Base-by-base conservation (phyloP, 1,140 invertebrate genomes). In the Harlomillsia oculata region DNA sequence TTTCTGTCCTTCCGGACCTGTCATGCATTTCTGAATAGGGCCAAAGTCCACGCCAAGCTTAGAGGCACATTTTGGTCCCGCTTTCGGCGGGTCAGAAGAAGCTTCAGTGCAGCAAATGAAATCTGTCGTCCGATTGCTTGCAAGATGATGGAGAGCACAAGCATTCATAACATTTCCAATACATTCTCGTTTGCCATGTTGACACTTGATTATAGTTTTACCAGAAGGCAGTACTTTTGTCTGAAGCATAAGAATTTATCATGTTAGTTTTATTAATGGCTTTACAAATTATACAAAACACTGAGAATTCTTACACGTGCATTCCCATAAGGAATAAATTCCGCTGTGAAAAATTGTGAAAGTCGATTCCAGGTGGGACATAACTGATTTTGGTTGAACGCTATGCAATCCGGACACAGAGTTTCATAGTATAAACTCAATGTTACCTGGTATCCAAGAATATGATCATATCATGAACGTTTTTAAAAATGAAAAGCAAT, bases 311-410 rank as follows among this genome's bases (percentile, higher is more conserved):
- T 25, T 39, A 57, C 60, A 25, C 58, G 28, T 4, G 87, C 83
- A 72, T 90, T 89, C 56, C 89, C 89, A 68, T 82, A 91, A 1
- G 89, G 85, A 48, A 83, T 74, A 26, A 80, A 75, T 20, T 72
- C 67, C 32, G 82, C 67, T 34, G 77, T 67, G 3, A 82, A 66
- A 51, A 75, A 73, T 0, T 73, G 58, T 29, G 44, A 45, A 41
- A 83, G 65, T 44, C 72, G 66, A 4, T 70, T 58, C 67, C 78
- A 75, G 0, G 76, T 70, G 2, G 70, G 70, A 53, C 67, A 71
- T 18, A 80, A 67, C 65, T 85, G 77, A 2, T 68, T 62, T 0
- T 53, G 72, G 49, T 87, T 77, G 66, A 87, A 90, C 16, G 70
- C 63, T 30, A 76, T 76, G 66, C 85, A 89, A 66, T 87, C 85